These are phyloP conservation scores for Eilema griseolum DNA, from an alignment of 2,888 invertebrate genomes.

Conservation along the genomic window DNA sequence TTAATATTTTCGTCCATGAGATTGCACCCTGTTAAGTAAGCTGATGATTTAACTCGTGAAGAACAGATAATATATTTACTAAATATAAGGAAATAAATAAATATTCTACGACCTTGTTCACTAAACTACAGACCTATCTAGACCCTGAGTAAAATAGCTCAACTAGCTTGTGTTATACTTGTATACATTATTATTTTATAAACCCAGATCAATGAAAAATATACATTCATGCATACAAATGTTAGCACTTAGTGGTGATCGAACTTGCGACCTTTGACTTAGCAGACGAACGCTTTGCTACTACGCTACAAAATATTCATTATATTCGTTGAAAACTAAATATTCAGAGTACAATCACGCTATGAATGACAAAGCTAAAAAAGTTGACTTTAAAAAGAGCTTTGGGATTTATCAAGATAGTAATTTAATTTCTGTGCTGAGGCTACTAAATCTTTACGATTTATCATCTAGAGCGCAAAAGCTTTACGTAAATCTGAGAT, in stretches of 20 bases:
- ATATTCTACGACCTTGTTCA: too few relatives aligned
- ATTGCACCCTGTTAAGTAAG: neutral
- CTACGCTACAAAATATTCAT: too few relatives aligned
- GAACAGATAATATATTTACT: neutral
- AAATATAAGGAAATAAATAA: too few relatives aligned
- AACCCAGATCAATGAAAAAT: too few relatives aligned
- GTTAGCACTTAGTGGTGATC: too few relatives aligned
- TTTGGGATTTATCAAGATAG: constrained; percentile 2
- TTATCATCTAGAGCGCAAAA: neutral
- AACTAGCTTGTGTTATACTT: too few relatives aligned
- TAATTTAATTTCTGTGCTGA: constrained; percentile 4
- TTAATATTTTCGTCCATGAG: neutral
- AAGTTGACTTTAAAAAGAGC: neutral
- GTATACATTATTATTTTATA: too few relatives aligned
- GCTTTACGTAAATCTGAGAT: constrained; percentile 4
- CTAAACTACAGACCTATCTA: too few relatives aligned
- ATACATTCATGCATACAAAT: too few relatives aligned
- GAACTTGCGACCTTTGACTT: too few relatives aligned
- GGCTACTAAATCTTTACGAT: constrained; percentile 4
- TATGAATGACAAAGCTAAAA: neutral
- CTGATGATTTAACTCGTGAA: neutral
- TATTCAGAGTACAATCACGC: neutral
- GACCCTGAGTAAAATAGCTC: too few relatives aligned
- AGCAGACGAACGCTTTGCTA: too few relatives aligned
- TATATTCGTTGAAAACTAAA: neutral